Conservation (phyloP, 2,797 vertebrate species). For the Labeo calbasu region DNA sequence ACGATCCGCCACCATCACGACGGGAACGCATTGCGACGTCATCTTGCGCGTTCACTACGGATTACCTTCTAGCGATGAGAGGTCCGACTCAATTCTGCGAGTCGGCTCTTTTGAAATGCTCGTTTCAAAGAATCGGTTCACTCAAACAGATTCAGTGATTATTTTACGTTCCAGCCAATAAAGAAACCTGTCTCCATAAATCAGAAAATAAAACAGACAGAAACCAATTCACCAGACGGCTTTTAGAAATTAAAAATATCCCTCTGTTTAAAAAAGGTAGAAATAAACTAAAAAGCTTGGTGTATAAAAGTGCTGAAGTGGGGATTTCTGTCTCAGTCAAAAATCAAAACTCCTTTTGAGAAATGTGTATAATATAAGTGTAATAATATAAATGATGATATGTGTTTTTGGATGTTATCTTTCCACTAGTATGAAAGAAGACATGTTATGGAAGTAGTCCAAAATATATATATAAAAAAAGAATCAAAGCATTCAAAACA, state of each 20-base stretch:
- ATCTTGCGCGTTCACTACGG: conserved; percentile 70
- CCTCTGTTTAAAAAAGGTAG: no score
- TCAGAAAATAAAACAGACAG: neutral
- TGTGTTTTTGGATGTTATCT: no score
- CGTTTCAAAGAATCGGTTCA: neutral
- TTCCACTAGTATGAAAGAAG: neutral
- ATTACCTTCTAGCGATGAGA: conserved; percentile 3
- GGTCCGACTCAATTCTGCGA: neutral
- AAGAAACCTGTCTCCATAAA: no score
- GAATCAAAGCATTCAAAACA: no score
- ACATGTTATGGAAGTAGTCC: neutral
- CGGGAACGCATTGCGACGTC: conserved; percentile 66
- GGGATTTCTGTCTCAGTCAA: neutral
- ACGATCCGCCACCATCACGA: conserved; percentile 79
- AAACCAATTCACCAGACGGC: no score
- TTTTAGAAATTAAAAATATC: no score
- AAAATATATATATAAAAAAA: no score
- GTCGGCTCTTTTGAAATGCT: neutral
- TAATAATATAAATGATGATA: no score
- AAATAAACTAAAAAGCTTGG: no score
- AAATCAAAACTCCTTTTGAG: neutral
- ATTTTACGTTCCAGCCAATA: no score
- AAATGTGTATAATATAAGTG: no score
- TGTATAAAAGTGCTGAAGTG: neutral
- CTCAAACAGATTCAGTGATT: neutral